Evolutionary conservation across 1,140 invertebrate species (phyloP), one percentile per base, ranked within the genome.

Genomic region (Drosophila funebris): DNA sequence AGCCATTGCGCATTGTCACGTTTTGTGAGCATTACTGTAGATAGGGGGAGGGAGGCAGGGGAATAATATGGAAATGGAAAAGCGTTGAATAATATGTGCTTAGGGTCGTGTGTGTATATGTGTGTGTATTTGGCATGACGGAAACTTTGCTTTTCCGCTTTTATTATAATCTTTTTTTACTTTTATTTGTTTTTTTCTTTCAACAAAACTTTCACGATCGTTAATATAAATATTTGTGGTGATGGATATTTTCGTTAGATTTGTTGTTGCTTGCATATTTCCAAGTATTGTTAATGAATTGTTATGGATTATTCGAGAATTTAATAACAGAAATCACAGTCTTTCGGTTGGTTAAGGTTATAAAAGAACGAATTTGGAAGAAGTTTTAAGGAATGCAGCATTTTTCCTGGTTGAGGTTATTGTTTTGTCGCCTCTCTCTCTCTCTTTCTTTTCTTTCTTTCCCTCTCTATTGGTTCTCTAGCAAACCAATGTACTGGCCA

Each of bases 401-500:
- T 27, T 9, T 61, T 36, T 22, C 7, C 31, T 56, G 41, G 20
- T 33, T 46, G 41, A 61, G 46, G 14, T 53, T 62, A 13, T 24
- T 13, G 24, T 43, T 43, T 18, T 9, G 9, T n/a, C 2, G 20
- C 8, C 16, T 53, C 36, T 8, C 18, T 22, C 50, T 37, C 14
- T 16, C 13, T 16, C 13, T 9, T 13, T 50, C 46, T 39, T 13
- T 9, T 18, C 48, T 27, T 2, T 9, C 14, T 53, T 14, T 4
- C 13, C 11, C 46, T 4, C 13, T 79, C 73, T 87, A 90, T 24
- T 80, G 76, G 57, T 91, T 91, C 68, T 91, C 90, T 57, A 91
- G 76, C 60, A 89, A 48, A 3, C 90, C 90, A 78, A 93, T 92
- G 90, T 94, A 94, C 60, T 92, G 92, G 29, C 94, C 94, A 84